A percentile compares a stretch with the other conserved stretches of the same genome.
Conservation (phyloP, 2,797 vertebrate genomes). For the Lutjanus argentimaculatus region DNA sequence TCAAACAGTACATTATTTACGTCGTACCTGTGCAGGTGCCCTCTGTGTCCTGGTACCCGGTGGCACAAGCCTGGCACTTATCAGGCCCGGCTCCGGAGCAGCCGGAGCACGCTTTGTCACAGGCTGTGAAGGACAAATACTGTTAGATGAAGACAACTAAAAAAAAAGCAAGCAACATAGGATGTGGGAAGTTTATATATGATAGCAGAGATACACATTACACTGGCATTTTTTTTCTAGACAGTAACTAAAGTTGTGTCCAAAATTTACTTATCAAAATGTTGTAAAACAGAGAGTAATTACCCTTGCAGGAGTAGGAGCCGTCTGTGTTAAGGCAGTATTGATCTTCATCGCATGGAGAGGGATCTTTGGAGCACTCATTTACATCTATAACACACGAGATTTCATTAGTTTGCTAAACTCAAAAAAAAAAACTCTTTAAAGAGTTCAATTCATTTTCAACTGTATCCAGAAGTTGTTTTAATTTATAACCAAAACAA, state of each 20-base stretch:
- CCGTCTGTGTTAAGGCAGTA: slow-evolving; percentile 92
- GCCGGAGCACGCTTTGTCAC: slow-evolving; percentile 89
- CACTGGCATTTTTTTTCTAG: too few species aligned
- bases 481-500: background rate
- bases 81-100: slow-evolving; percentile 91
- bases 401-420: background rate
- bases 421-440: background rate
- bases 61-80: slow-evolving; percentile 86
- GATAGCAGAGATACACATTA: background rate
- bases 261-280: background rate
- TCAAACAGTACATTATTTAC: background rate
- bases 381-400: slow-evolving; percentile 89
- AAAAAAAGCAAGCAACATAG: background rate
- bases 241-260: background rate
- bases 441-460: background rate
- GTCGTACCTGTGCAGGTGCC: slow-evolving; percentile 89
- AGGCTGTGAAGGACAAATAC: slow-evolving; percentile 82
- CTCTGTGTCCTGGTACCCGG: slow-evolving; percentile 86
- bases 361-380: slow-evolving; percentile 88
- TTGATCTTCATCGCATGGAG: slow-evolving; percentile 88
- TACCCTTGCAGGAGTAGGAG: slow-evolving; percentile 93
- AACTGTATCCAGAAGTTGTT: background rate
- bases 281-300: background rate
- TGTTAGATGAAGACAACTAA: background rate
- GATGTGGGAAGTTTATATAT: background rate